Evolutionary conservation across 2,888 invertebrate species (phyloP), one percentile per base, ranked within the genome.

Genomic region (Malthinus seriepunctatus): DNA sequence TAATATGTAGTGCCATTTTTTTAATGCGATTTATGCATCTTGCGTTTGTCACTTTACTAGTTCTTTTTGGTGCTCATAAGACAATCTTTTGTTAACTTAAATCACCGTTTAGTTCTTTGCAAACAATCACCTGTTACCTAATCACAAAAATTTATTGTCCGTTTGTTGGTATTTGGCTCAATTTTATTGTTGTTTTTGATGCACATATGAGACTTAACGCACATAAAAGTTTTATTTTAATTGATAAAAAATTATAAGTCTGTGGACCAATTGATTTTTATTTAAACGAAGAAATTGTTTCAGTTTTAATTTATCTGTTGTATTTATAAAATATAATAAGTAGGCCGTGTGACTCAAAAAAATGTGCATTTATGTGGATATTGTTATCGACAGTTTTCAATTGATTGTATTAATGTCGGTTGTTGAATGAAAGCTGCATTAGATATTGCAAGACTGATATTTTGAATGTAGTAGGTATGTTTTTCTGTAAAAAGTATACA

Each of bases 301-400:
- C 50, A 31, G 11, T 51, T 31, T 51, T 15, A 42, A 51, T 42
- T 42, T 51, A 51, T 38, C 31, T 49, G 9, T 10, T 42, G 11
- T n/a, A 14, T 15, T 48, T 32, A 39, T 38, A 15, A 39, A 48
- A 11, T 54, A 32, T 35, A 15, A 33, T 51, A 39, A 48, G 71
- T 78, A 78, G 78, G 79, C 77, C 78, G 79, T 72, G 79, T 76
- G 79, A 78, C 78, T 75, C 74, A 75, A 74, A 68, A 61, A 69
- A 74, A 76, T 76, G 78, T 78, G 79, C 79, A 79, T 79, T 79
- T 78, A 78, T 67, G 67, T 67, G 67, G 71, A 67, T 71, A 70
- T 63, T 50, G 49, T 57, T 58, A 52, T 58, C 51, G 50, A 51
- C 54, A 56, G 56, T 62, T 46, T 51, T 55, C 49, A 56, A 50